phyloP scores from a whole-genome alignment of 2,888 invertebrate species.

The Cataglyphis rosenhaueri region DNA sequence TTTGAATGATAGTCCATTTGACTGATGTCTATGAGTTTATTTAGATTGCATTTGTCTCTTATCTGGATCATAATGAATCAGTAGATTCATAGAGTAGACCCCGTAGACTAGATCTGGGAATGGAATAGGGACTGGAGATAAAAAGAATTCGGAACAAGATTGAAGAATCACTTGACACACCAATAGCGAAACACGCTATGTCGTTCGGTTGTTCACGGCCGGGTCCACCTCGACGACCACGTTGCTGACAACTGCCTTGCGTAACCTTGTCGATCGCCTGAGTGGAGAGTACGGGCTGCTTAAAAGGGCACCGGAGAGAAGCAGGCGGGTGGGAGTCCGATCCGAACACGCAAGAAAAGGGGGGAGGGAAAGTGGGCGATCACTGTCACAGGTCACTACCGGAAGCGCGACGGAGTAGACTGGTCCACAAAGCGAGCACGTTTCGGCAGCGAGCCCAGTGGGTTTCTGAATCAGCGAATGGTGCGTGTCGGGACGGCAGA shows the following conservation, averaged over 20 bases:
- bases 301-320: slow-evolving; percentile 18
- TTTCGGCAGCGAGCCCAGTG: slow-evolving; percentile 68
- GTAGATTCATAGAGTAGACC: neutral
- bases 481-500: slow-evolving; percentile 68
- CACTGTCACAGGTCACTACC: slow-evolving; percentile 52
- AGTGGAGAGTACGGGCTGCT: slow-evolving; percentile 29
- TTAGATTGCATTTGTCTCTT: slow-evolving; percentile 11
- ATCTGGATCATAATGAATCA: neutral
- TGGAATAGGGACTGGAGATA: neutral
- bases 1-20: slow-evolving; percentile 14
- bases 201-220: slow-evolving; percentile 43
- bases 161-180: slow-evolving; percentile 38
- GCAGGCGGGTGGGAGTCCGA: slow-evolving; percentile 8
- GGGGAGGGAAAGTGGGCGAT: slow-evolving; percentile 29
- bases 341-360: slow-evolving; percentile 7
- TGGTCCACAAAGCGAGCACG: slow-evolving; percentile 65
- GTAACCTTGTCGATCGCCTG: slow-evolving; percentile 48
- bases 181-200: slow-evolving; percentile 32
- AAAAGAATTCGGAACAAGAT: neutral
- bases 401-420: slow-evolving; percentile 47
- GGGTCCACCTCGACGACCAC: slow-evolving; percentile 52
- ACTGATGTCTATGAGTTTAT: neutral
- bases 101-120: neutral
- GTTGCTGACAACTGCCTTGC: slow-evolving; percentile 50
- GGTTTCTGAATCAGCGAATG: slow-evolving; percentile 69